These are phyloP conservation scores for Acutogordius australiensis DNA, from an alignment of 2,888 invertebrate genomes.

Conservation along the genomic window DNA sequence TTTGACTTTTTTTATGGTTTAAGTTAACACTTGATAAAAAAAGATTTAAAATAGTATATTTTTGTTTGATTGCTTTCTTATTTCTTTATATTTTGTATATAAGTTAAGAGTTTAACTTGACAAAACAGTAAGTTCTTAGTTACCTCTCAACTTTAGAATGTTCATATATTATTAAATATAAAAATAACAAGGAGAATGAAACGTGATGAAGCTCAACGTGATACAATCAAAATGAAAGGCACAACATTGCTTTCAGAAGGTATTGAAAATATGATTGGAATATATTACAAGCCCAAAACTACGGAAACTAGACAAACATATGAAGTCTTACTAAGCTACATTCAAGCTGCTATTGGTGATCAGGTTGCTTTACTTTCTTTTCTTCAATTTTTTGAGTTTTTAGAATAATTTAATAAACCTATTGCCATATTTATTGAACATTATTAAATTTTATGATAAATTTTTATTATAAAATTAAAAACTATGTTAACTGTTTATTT, in stretches of 20 bases:
- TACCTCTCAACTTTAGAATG: too few species aligned
- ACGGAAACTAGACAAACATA: constrained; percentile 91
- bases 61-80: too few species aligned
- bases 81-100: too few species aligned
- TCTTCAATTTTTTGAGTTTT: constrained; percentile 4
- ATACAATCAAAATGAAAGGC: constrained; percentile 32
- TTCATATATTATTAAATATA: too few species aligned
- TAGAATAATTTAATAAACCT: constrained; percentile 1
- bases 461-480: constrained; percentile 14
- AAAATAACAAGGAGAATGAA: constrained; percentile 50
- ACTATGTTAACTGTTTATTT: not conserved
- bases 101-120: too few species aligned
- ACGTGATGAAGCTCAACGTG: constrained; percentile 62
- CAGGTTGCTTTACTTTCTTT: too few species aligned
- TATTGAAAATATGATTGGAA: constrained; percentile 68
- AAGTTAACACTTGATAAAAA: too few species aligned
- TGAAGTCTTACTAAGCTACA: constrained; percentile 69
- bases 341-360: constrained; percentile 84
- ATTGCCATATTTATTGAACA: too few species aligned
- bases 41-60: too few species aligned
- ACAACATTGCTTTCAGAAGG: constrained; percentile 44
- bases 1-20: too few species aligned
- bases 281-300: constrained; percentile 74
- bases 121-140: too few species aligned
- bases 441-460: too few species aligned